Evolutionary conservation across 2,113 vertebrate genomes (phyloP).

Genomic region (Sturnus vulgaris): DNA sequence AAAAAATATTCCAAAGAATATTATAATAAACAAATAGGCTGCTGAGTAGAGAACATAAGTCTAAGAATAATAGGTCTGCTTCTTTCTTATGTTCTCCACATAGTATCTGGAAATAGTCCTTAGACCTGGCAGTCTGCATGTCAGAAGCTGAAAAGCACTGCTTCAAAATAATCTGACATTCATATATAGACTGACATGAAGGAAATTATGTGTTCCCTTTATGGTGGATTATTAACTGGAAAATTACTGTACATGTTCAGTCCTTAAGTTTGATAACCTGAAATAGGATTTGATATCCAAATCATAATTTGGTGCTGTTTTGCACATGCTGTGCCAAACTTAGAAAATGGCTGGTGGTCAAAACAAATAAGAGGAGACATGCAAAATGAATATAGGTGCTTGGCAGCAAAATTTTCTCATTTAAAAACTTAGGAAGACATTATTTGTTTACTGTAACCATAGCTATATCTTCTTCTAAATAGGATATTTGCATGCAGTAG

Average conservation of each 20-base stretch:
- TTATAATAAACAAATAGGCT: not conserved
- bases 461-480: not conserved
- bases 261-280: not conserved
- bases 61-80: not conserved
- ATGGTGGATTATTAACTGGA: not conserved
- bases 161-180: not conserved
- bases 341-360: not conserved
- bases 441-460: not conserved
- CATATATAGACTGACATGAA: not conserved
- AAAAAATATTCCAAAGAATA: not conserved
- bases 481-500: not conserved
- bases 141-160: not conserved
- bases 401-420: not conserved
- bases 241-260: not conserved
- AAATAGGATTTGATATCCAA: not conserved
- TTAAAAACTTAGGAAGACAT: not conserved
- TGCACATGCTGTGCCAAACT: not conserved
- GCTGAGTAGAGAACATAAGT: not conserved
- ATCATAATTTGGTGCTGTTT: not conserved
- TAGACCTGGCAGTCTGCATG: not conserved
- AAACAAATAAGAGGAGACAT: not conserved
- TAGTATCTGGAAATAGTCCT: not conserved
- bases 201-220: not conserved
- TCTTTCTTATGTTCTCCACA: not conserved
- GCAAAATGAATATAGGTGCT: not conserved